Evolutionary conservation across 2,888 invertebrate genomes (phyloP), one percentile per base, ranked within the genome.

Genomic region (Drosophila fungiperda): DNA sequence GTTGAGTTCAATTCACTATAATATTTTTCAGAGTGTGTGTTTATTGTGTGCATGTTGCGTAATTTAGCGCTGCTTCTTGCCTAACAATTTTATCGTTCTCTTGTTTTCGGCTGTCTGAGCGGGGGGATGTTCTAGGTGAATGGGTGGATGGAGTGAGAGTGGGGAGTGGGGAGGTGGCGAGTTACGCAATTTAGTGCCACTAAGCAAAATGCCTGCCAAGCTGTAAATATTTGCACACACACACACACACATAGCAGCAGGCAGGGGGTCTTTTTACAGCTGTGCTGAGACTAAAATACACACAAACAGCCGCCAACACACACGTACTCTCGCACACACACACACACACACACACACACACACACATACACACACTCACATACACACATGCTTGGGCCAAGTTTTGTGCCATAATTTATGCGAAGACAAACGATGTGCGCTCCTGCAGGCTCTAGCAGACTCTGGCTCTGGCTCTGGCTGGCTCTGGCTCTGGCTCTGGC

Each of bases 41-140:
- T 70, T 79, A 65, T 65, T 78, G 75, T 65, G 68, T 70, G 65
- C 63, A 70, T 73, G 76, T 80, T 83, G 74, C 76, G 89, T 87
- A 87, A 85, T 88, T 85, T 80, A 83, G 76, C 82, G 60, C 60
- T 66, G 75, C 65, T 78, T 80, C 76, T 89, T 85, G 76, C 63
- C 80, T 82, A 89, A 82, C 89, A 87, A 78, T 89, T 87, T 87
- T 85, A 89, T 85, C 71, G 73, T 60, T 69, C 68, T 65, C 61
- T 72, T 67, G 62, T 60, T 69, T 53, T 61, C 54, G 61, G 42
- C 38, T 60, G 42, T 26, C 26, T 35, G 23, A 45, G 45, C 45
- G 20, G 45, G 23, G 4, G 17, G 4, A 7, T 40, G 42, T 40
- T 49, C 45, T 40, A 12, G 45, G 15, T 20, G 11, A 1, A 32